These are phyloP conservation scores for Drosophila melanica DNA, from an alignment of 1,140 invertebrate species.

Conservation along the genomic window DNA sequence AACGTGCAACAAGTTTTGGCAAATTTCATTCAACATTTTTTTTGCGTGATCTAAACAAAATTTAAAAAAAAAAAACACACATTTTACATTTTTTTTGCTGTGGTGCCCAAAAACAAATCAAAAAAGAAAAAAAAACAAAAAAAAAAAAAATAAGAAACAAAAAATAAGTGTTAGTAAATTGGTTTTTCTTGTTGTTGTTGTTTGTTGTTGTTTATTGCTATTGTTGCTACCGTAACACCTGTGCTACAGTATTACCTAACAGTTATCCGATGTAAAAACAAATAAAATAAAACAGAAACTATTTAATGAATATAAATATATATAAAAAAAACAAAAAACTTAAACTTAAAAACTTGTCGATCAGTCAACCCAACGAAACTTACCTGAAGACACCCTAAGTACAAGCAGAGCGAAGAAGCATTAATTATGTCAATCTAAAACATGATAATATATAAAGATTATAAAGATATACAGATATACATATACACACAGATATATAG, in stretches of 20 bases:
- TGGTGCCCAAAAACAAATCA: slow-evolving; percentile 12
- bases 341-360: slow-evolving; percentile 5
- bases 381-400: slow-evolving; percentile 12
- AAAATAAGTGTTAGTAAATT: slow-evolving; percentile 2
- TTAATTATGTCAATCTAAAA: not conserved
- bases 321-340: too few relatives aligned
- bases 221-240: not conserved
- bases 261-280: not conserved
- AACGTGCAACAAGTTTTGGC: slow-evolving; percentile 35
- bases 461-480: not conserved
- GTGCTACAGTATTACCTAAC: slow-evolving; percentile 36
- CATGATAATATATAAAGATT: not conserved
- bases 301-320: not conserved
- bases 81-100: slow-evolving; percentile 33
- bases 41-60: slow-evolving; percentile 21
- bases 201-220: slow-evolving; percentile 9
- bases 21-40: slow-evolving; percentile 3
- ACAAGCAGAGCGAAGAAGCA: not conserved
- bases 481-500: not conserved
- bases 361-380: slow-evolving; percentile 11
- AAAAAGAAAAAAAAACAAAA: not conserved
- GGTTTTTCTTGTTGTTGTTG: slow-evolving; percentile 22
- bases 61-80: slow-evolving; percentile 8
- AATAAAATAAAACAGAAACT: not conserved
- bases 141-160: not conserved